Evolutionary conservation across 2,113 vertebrate genomes (phyloP), one percentile per base, ranked within the genome.

Genomic region (Rhea pennata): DNA sequence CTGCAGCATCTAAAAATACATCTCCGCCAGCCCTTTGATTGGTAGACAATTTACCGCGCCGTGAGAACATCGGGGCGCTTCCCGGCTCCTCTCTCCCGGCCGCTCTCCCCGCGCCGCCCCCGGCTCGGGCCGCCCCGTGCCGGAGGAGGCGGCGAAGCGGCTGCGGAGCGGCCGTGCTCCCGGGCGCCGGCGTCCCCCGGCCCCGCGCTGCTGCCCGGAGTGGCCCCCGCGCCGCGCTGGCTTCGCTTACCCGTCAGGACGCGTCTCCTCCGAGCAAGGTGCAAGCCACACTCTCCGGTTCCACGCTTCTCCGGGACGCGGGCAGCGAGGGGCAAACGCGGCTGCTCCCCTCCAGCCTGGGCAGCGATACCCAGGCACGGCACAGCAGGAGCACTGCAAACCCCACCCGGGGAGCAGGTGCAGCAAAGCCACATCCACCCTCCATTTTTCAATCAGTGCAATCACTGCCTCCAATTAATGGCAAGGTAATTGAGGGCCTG

Each of bases 21-120:
- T 97, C 96, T 98, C 96, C 90, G 97, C 92, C 98, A 97, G 88
- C 77, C 81, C 74, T 10, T 50, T 85, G 96, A 76, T 87, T 91
- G 97, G 94, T 48, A 75, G 90, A 79, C 33, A 66, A 90, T 90
- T 95, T 96, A 90, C 93, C 92, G 96, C 79, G 88, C 84, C 58
- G 12, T 15, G 9, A 93, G 78, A 16, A 20, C 81, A 14, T 12
- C 36, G 12, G 67, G 71, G 15, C 76, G 91, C 33, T 58, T 40
- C 0, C 0, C 0, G 7, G 77, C n/a, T 74, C 78, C 82, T 31
- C 0, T 1, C 27, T 1, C 4, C 3, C 33, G 70, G 48, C 64
- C 8, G 5, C 22, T 31, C 23, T 66, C 2, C 2, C 59, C 22
- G 44, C 58, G 46, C 46, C 11, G 1, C 20, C 15, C 58, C 44